Evolutionary conservation across 2,113 vertebrate genomes (phyloP), one percentile per base, ranked within the genome.

Genomic region (Bagarius yarrelli): DNA sequence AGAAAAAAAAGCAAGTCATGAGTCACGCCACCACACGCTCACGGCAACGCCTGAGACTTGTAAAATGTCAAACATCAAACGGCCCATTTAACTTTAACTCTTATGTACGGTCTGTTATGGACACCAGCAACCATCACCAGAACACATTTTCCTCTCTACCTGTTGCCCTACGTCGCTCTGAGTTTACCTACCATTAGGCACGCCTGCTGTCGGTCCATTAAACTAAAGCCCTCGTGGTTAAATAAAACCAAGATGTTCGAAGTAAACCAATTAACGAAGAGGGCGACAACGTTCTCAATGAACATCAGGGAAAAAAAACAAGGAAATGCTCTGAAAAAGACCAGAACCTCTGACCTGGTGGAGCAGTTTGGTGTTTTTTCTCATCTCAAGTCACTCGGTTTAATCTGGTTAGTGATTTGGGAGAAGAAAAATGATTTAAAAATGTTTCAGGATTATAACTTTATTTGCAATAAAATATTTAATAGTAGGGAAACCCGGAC

Each of bases 201-300:
- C 92, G 91, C 91, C 91, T 88, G 91, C 88, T 91, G 87, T 89
- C 93, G 91, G 93, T 92, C 93, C 96, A 98, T 98, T 98, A 95
- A 94, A 94, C 97, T 94, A 85, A 92, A 86, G 92, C 91, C 91
- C 94, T 95, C 90, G 88, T 93, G 92, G 93, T 94, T 95, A 95
- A 94, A 95, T 90, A 94, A 95, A 95, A 93, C 95, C 92, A 93
- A 90, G 88, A 91, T 93, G 91, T 89, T 87, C 90, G 93, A 90
- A 92, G 94, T 95, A 93, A 96, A 95, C 91, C 93, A 97, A 97
- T 98, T 96, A 97, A 50, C 85, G 84, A 91, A 91, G 93, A 95
- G 95, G 94, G 94, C 91, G 92, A 91, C 90, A 94, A 94, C 90
- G 90, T 92, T 95, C 94, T 96, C 94, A 95, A 96, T 97, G 91